Percentiles rank a stretch among this genome's conserved stretches.
Conservation (phyloP, 2,888 invertebrate species). For the Clistopyga incitator region DNA sequence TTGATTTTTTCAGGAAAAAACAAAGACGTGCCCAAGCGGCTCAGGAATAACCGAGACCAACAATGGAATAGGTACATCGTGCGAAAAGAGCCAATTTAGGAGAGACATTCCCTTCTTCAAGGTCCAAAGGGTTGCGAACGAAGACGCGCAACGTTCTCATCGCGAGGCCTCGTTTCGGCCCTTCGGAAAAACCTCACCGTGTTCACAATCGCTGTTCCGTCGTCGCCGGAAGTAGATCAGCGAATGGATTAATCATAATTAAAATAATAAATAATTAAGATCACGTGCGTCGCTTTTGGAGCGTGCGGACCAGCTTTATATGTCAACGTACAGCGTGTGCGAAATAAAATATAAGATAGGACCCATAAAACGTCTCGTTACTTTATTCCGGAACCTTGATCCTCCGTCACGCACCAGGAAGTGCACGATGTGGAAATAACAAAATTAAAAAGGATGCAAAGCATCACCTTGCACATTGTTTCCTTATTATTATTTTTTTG, state of each 20-base stretch:
- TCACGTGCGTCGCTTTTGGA: slow-evolving; percentile 35
- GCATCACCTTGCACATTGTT: too few relatives aligned
- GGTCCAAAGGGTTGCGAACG: not conserved
- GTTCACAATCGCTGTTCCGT: slow-evolving; percentile 5
- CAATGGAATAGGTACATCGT: slow-evolving; percentile 22
- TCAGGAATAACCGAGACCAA: slow-evolving; percentile 69
- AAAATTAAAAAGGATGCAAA: not conserved
- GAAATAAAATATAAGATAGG: slow-evolving; percentile 39
- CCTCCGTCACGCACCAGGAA: slow-evolving; percentile 34
- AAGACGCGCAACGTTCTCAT: not conserved
- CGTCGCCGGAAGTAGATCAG: slow-evolving; percentile 5
- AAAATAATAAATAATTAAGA: slow-evolving; percentile 30
- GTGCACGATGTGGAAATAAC: not conserved
- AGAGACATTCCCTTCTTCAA: not conserved
- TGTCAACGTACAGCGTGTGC: slow-evolving; percentile 21
- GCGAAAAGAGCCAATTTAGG: slow-evolving; percentile 28
- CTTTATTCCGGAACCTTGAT: slow-evolving; percentile 29
- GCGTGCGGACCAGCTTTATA: slow-evolving; percentile 36
- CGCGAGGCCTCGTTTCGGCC: slow-evolving; percentile 11
- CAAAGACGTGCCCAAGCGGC: slow-evolving; percentile 69
- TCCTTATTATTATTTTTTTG: too few relatives aligned
- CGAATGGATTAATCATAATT: slow-evolving; percentile 6
- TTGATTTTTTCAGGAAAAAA: slow-evolving; percentile 73
- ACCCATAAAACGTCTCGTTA: not conserved
- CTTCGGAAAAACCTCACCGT: slow-evolving; percentile 23